Base-by-base conservation (phyloP, 1,140 invertebrate genomes). In the Planococcus citri region DNA sequence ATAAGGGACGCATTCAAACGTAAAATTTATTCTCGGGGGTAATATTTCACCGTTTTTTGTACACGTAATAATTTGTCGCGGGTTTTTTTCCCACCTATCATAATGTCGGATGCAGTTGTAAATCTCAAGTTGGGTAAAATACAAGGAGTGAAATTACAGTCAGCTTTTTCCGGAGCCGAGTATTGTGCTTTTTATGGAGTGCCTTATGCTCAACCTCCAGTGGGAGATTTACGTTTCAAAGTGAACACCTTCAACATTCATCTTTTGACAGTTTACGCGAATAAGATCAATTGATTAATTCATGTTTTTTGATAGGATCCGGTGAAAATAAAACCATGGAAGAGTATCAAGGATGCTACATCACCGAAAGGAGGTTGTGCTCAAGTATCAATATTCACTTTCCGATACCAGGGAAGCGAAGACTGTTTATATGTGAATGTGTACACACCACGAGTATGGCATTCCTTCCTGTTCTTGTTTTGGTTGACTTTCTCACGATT, bases 191-290 rank as follows among this genome's bases (percentile, higher is more conserved):
- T 74, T 69, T 58, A 58, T 41, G 73, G 73, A 38, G 70, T 75
- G 29, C 74, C 74, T n/a, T 75, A 74, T 58, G 74, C 73, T 27
- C 29, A 68, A 22, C 71, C 74, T 8, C 74, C 74, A 12, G 68
- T 73, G 24, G 71, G 72, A 1, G 21, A 68, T 1, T 61, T 75
- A 17, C 68, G 74, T 70, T 75, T 75, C 33, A 71, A 73, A 70
- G 74, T 73, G 33, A 68, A 22, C 3, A 12, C 12, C 12, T 33
- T 3, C 4, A 33, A 33, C n/a, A n/a, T n/a, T n/a, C n/a, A n/a
- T n/a, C n/a, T n/a, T n/a, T n/a, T n/a, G n/a, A n/a, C n/a, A n/a
- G n/a, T n/a, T n/a, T n/a, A n/a, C n/a, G n/a, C n/a, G n/a, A n/a
- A n/a, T n/a, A n/a, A n/a, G n/a, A n/a, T n/a, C n/a, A n/a, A n/a